These are phyloP conservation scores for Schrankia costaestrigalis DNA, from an alignment of 2,888 invertebrate genomes.

Conservation along the genomic window DNA sequence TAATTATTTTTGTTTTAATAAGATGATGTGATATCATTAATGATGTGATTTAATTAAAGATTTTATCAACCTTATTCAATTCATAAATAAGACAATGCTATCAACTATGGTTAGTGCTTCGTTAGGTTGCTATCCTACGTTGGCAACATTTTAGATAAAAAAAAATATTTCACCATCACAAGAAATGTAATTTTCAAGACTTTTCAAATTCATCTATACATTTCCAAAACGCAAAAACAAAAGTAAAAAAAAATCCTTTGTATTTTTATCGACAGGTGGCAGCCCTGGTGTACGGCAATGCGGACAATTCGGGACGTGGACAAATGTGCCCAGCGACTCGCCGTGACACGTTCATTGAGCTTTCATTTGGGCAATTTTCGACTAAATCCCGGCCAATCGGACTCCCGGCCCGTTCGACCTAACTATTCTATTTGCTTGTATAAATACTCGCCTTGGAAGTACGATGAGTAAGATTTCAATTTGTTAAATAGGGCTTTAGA, in stretches of 20 bases:
- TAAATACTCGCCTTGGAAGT: conserved; percentile 49
- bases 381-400: conserved; percentile 73
- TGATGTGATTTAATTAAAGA: no score
- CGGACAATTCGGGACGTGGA: conserved; percentile 76
- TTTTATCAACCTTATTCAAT: no score
- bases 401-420: conserved; percentile 42
- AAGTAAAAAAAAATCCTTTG: neutral
- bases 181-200: no score
- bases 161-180: no score
- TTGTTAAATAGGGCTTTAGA: no score
- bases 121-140: no score
- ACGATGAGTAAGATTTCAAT: conserved; percentile 30
- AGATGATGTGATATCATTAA: no score
- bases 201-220: neutral
- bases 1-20: no score
- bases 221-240: neutral
- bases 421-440: conserved; percentile 57
- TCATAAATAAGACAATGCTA: no score
- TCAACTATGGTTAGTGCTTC: no score
- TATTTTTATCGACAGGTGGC: conserved; percentile 37
- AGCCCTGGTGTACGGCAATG: conserved; percentile 69
- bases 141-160: no score
- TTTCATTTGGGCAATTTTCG: conserved; percentile 79
- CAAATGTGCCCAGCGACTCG: conserved; percentile 72
- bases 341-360: conserved; percentile 78